A percentile compares a stretch with the other conserved stretches of the same genome.
Conservation (phyloP, 2,797 vertebrate genomes). For the Pteronotus mesoamericanus region DNA sequence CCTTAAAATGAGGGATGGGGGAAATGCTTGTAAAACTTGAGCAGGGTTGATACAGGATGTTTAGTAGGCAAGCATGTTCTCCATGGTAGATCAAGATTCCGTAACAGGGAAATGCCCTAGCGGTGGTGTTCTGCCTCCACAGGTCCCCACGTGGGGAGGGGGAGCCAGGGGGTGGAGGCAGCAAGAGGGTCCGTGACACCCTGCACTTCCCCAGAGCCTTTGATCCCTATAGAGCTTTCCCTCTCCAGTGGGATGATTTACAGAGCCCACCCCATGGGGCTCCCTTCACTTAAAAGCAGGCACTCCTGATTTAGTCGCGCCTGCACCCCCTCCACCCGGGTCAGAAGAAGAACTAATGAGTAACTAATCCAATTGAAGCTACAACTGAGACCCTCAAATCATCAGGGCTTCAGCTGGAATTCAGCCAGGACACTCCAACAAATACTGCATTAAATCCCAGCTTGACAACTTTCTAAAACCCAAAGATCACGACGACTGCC, state of each 20-base stretch:
- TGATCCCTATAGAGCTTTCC: not conserved
- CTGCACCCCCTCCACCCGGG: not conserved
- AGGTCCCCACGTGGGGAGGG: not conserved
- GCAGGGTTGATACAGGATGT: not conserved
- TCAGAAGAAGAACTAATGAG: not conserved
- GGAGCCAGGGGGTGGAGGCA: not conserved
- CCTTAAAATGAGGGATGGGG: not conserved
- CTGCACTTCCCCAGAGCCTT: not conserved
- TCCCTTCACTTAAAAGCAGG: not conserved
- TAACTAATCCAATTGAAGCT: constrained; percentile 13
- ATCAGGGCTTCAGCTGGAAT: not conserved
- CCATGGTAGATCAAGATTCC: not conserved
- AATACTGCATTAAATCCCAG: not conserved
- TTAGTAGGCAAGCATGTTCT: not conserved
- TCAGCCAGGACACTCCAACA: not conserved
- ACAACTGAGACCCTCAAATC: not conserved
- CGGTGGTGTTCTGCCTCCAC: not conserved
- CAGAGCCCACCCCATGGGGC: not conserved
- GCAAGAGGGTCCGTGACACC: not conserved
- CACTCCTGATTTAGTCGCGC: not conserved
- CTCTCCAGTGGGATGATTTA: constrained; percentile 12
- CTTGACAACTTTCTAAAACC: not conserved
- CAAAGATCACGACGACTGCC: not conserved
- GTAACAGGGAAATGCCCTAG: not conserved
- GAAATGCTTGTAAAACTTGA: not conserved